phyloP scores from a whole-genome alignment of 2,797 vertebrate species.

The Ctenopoma multispine region DNA sequence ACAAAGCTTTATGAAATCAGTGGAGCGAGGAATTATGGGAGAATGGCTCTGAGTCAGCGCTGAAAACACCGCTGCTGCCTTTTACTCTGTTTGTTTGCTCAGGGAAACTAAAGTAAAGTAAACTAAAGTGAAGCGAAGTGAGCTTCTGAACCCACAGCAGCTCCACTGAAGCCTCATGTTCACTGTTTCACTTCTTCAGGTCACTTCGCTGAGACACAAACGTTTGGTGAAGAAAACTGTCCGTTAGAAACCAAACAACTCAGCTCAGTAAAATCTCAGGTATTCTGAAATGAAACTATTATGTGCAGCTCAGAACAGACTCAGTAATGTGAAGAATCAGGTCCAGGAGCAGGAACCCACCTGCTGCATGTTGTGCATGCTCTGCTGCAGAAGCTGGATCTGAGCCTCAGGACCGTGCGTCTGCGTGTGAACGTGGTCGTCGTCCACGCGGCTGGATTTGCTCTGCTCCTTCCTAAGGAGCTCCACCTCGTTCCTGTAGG shows the following conservation, averaged over 20 bases:
- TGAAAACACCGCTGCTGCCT: not conserved
- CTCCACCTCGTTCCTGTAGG: conserved; percentile 95
- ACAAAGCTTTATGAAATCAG: conserved; percentile 27
- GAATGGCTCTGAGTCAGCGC: not conserved
- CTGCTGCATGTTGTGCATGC: conserved; percentile 95
- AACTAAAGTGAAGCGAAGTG: no score
- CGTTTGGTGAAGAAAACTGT: no score
- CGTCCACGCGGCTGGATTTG: conserved; percentile 84
- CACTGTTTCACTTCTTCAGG: no score
- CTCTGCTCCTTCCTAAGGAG: conserved; percentile 91
- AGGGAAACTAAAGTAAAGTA: no score
- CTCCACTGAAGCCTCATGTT: no score
- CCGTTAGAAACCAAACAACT: no score
- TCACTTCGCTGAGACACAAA: no score
- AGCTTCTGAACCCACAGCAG: no score
- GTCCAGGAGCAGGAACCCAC: conserved; percentile 42
- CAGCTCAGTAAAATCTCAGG: no score
- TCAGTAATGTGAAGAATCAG: no score
- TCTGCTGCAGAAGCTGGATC: conserved; percentile 92
- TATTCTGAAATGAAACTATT: no score
- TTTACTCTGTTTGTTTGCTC: not conserved
- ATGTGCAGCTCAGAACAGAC: no score
- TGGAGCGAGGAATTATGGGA: conserved; percentile 43
- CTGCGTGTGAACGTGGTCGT: conserved; percentile 76
- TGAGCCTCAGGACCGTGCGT: conserved; percentile 87